A percentile compares a stretch with the other conserved stretches of the same genome.
These are phyloP conservation scores for Ormyrus thymus DNA, from an alignment of 2,888 invertebrate genomes.

Conservation along the genomic window DNA sequence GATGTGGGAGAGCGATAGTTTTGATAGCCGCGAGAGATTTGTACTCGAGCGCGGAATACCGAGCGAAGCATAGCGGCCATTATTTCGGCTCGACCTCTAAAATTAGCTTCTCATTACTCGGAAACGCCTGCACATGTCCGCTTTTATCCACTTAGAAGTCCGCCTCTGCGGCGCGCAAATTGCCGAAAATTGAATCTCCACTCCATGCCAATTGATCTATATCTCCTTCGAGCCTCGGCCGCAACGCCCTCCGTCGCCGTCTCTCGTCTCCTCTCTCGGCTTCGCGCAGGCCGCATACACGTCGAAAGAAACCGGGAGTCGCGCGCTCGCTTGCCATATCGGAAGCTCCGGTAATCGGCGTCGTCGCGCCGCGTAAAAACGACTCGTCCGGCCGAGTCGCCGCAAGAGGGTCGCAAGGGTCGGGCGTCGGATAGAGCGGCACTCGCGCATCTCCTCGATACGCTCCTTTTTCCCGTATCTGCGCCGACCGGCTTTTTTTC, in stretches of 20 bases:
- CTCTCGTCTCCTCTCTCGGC: no score
- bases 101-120: constrained; percentile 34
- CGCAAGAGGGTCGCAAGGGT: background rate
- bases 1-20: background rate
- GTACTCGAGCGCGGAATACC: background rate
- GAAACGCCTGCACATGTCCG: constrained; percentile 12
- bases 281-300: background rate
- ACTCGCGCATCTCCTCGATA: constrained; percentile 4
- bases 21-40: background rate
- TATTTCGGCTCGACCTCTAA: constrained; percentile 15
- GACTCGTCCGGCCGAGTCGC: background rate
- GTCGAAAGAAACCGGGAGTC: background rate
- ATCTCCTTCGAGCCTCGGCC: no score
- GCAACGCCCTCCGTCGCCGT: no score
- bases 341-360: constrained; percentile 5
- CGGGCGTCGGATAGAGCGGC: constrained; percentile 13
- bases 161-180: constrained; percentile 10
- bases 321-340: constrained; percentile 13
- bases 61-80: background rate
- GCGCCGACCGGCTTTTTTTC: constrained; percentile 6
- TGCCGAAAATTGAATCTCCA: constrained; percentile 43
- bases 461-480: background rate
- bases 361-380: constrained; percentile 22
- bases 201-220: constrained; percentile 33
- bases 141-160: constrained; percentile 21